Evolutionary conservation across 2,888 invertebrate species (phyloP), one percentile per base, ranked within the genome.

Genomic region (Rotaria macrura): DNA sequence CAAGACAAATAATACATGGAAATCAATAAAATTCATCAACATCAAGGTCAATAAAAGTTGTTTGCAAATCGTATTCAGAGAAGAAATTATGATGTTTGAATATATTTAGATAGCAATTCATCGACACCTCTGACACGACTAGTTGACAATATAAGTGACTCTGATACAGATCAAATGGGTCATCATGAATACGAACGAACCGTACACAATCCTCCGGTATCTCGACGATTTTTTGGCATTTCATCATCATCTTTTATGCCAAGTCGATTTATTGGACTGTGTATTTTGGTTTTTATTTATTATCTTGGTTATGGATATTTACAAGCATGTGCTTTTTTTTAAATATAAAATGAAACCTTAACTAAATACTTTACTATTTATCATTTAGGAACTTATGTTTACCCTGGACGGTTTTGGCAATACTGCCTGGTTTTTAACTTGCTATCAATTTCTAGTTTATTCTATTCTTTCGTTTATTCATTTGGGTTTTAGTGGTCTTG

Each of bases 401-500:
- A 94, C 95, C 0, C 92, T 94, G n/a, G 94, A 95, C 40, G 96
- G 95, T 79, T 95, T 96, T 88, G 94, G 94, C 89, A 94, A 95
- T 0, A 95, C 94, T 89, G 96, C 96, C 83, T 94, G 96, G 94
- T 96, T 95, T 90, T 92, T 97, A 87, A 97, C 97, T 2, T 92
- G 97, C 86, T 92, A 96, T 29, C 97, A 97, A 91, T 97, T 97
- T 92, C 93, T 93, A 34, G 95, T 94, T 89, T 97, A 97, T 89
- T 93, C 94, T 87, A 87, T 93, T 47, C 95, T 97, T 90, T 95
- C 95, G 86, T 92, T 94, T 87, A 89, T 94, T 83, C 97, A 97
- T 91, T 93, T 93, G 87, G 90, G 88, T 29, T 9, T 86, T 29
- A 12, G 74, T n/a, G 83, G 55, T 29, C 84, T 84, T 9, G 72